Conservation (phyloP, 2,797 vertebrate species). For the Dipus sagitta region DNA sequence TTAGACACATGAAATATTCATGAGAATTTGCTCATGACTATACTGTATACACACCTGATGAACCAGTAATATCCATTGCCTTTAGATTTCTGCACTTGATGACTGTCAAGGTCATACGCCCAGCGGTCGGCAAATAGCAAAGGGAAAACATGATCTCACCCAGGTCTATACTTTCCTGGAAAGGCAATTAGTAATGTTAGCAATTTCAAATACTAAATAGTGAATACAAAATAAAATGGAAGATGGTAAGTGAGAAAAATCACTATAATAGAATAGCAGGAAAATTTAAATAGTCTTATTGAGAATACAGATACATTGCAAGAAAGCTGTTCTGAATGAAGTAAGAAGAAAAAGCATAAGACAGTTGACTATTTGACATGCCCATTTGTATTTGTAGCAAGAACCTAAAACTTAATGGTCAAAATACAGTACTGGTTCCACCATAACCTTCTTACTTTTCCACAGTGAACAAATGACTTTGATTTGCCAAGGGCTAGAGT, state of each 20-base stretch:
- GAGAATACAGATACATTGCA: background rate
- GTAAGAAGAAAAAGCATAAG: background rate
- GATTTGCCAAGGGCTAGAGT: background rate
- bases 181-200: slow-evolving; percentile 74
- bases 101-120: slow-evolving; percentile 98
- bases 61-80: slow-evolving; percentile 99
- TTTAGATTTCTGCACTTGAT: slow-evolving; percentile 99
- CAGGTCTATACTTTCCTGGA: slow-evolving; percentile 97
- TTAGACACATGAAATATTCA: background rate
- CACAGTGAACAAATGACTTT: background rate
- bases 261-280: background rate
- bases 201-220: slow-evolving; percentile 7
- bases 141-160: slow-evolving; percentile 99
- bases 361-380: background rate
- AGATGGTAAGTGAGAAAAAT: background rate
- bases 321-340: slow-evolving; percentile 11
- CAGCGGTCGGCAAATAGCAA: slow-evolving; percentile 98
- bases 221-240: background rate
- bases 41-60: slow-evolving; percentile 91
- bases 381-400: background rate
- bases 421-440: background rate
- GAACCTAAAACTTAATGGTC: background rate
- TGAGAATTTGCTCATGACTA: background rate
- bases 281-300: slow-evolving; percentile 21
- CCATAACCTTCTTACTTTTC: background rate